Percentiles rank a stretch among this genome's conserved stretches.
Conservation (phyloP, 2,797 vertebrate genomes). For the Urophycis tenuis region DNA sequence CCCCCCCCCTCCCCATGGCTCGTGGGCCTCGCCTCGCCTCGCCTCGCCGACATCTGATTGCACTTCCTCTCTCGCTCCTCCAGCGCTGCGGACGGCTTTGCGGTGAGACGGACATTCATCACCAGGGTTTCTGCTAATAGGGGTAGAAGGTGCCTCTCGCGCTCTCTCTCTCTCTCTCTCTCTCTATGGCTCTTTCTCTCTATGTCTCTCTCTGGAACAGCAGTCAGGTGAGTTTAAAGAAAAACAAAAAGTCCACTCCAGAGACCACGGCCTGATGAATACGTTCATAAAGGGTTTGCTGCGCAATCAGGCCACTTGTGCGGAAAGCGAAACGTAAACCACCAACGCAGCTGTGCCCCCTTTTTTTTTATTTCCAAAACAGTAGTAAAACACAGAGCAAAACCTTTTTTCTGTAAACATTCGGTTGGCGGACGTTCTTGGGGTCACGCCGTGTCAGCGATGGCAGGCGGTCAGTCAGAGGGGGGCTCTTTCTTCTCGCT, state of each 20-base stretch:
- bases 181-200: background rate
- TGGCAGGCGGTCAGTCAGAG: background rate
- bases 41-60: slow-evolving; percentile 41
- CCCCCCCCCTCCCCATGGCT: slow-evolving; percentile 43
- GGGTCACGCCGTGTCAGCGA: background rate
- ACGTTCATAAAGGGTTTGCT: too few species aligned
- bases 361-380: background rate
- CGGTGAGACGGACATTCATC: slow-evolving; percentile 38
- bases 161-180: background rate
- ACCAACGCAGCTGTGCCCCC: too few species aligned
- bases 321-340: too few species aligned
- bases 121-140: slow-evolving; percentile 10
- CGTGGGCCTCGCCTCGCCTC: slow-evolving; percentile 26
- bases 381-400: background rate
- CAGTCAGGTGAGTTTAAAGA: too few species aligned
- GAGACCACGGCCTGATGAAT: too few species aligned
- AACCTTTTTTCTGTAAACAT: background rate
- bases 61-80: slow-evolving; percentile 41
- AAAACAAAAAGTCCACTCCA: too few species aligned
- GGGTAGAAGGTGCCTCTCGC: background rate
- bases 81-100: slow-evolving; percentile 32
- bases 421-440: background rate
- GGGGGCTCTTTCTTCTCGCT: background rate
- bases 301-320: too few species aligned
- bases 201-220: too few species aligned